Evolutionary conservation across 2,888 invertebrate species (phyloP).

Genomic region (Tenthredo livida): DNA sequence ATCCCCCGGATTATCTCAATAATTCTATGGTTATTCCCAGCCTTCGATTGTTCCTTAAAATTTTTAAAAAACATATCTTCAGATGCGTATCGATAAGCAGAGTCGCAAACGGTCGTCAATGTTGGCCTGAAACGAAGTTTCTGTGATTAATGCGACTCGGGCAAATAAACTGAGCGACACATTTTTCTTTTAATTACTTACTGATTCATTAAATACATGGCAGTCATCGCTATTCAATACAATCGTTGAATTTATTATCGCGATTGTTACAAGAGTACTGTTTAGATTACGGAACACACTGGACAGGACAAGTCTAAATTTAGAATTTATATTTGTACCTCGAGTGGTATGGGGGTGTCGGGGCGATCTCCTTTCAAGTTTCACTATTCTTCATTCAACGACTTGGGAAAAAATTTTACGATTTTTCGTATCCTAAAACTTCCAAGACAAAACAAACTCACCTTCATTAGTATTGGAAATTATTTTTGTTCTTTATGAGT

Average conservation of each 20-base stretch:
- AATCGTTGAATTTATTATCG: neutral
- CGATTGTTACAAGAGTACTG: neutral
- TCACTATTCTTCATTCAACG: neutral
- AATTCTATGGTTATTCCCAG: conserved; percentile 67
- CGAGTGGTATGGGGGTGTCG: conserved; percentile 23
- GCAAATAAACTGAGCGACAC: neutral
- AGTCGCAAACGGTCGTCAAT: neutral
- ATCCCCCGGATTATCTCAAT: conserved; percentile 65
- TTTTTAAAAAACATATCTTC: conserved; percentile 20
- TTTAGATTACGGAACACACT: conserved; percentile 1
- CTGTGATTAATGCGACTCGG: neutral
- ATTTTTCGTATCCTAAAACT: neutral
- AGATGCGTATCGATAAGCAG: conserved; percentile 21
- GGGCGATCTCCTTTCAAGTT: conserved; percentile 26
- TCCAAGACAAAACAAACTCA: neutral
- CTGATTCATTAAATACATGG: neutral
- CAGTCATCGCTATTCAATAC: neutral
- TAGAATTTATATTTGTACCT: conserved; percentile 36
- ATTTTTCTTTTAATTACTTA: conserved; percentile 2
- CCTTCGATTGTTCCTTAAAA: conserved; percentile 33
- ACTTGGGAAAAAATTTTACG: neutral
- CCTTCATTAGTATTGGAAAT: neutral
- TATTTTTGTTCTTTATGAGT: neutral
- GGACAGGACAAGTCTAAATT: conserved; percentile 35
- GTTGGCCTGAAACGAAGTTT: conserved; percentile 6